Evolutionary conservation across 2,797 vertebrate species (phyloP).

Genomic region (Pipistrellus pygmaeus): DNA sequence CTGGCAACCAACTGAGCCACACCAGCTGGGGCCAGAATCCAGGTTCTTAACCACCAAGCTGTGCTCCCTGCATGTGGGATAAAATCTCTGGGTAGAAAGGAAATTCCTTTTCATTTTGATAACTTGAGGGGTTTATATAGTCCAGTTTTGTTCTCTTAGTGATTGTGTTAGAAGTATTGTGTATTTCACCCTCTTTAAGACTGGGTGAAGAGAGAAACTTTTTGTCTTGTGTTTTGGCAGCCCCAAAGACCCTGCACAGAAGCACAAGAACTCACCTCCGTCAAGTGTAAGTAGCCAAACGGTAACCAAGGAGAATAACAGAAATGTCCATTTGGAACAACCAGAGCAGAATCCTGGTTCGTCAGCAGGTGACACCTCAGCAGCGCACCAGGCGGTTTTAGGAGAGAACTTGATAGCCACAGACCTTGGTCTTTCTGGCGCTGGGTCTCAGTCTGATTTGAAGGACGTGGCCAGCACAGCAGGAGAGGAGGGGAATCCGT

Average conservation of each 20-base stretch:
- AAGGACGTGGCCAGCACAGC: slow-evolving; percentile 77
- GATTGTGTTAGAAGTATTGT: neutral
- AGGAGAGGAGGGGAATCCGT: slow-evolving; percentile 76
- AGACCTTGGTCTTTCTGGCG: slow-evolving; percentile 65
- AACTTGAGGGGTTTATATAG: neutral
- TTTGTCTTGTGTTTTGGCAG: slow-evolving; percentile 75
- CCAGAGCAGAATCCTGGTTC: slow-evolving; percentile 70
- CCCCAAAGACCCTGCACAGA: slow-evolving; percentile 73
- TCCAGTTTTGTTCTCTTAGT: neutral
- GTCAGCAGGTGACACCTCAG: slow-evolving; percentile 63
- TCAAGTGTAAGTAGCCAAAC: slow-evolving; percentile 75
- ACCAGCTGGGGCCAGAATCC: neutral
- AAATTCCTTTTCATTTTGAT: slow-evolving; percentile 33
- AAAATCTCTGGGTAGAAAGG: neutral
- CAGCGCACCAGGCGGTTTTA: slow-evolving; percentile 64
- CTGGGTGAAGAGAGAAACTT: slow-evolving; percentile 60
- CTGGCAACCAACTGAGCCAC: neutral
- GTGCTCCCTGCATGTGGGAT: neutral
- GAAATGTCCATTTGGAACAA: slow-evolving; percentile 74
- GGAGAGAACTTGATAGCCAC: slow-evolving; percentile 70
- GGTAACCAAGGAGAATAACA: slow-evolving; percentile 73
- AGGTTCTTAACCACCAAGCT: neutral
- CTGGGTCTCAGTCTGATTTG: slow-evolving; percentile 79
- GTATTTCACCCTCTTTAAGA: slow-evolving; percentile 14
- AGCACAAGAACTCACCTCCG: slow-evolving; percentile 72